Percentiles rank a stretch among this genome's conserved stretches.
phyloP scores from a whole-genome alignment of 2,113 vertebrate species.

The Sebastes schlegelii region DNA sequence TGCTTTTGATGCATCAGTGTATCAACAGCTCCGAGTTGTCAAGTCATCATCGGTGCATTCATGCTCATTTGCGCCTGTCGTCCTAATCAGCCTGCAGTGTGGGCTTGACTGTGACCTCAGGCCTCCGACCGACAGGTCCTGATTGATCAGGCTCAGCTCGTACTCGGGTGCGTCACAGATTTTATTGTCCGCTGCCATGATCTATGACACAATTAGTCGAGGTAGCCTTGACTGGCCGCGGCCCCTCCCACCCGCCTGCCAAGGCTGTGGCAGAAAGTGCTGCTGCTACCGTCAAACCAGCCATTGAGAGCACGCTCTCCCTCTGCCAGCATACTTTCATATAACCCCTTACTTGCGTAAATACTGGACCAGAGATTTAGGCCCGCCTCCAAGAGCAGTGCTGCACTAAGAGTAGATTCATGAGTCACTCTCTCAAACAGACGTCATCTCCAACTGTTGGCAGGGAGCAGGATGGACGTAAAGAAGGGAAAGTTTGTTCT shows the following conservation, averaged over 20 bases:
- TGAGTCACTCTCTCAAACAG: slow-evolving; percentile 82
- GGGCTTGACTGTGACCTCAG: slow-evolving; percentile 53
- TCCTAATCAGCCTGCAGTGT: slow-evolving; percentile 50
- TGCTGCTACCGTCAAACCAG: slow-evolving; percentile 53
- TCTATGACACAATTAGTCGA: slow-evolving; percentile 71
- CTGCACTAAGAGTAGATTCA: slow-evolving; percentile 79
- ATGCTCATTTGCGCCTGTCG: slow-evolving; percentile 45
- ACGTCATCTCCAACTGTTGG: slow-evolving; percentile 78
- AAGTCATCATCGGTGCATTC: slow-evolving; percentile 37
- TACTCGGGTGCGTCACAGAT: slow-evolving; percentile 52
- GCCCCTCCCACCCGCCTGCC: slow-evolving; percentile 59
- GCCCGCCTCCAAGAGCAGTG: slow-evolving; percentile 73
- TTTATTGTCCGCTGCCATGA: slow-evolving; percentile 66
- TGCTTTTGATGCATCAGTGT: slow-evolving; percentile 1
- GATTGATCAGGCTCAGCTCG: slow-evolving; percentile 64
- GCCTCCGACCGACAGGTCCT: slow-evolving; percentile 38
- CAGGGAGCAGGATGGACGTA: slow-evolving; percentile 65
- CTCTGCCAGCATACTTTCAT: slow-evolving; percentile 76
- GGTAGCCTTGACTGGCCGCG: slow-evolving; percentile 62
- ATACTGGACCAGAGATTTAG: slow-evolving; percentile 69
- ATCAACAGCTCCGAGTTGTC: slow-evolving; percentile 24
- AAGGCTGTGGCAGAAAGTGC: slow-evolving; percentile 61
- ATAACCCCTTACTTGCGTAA: slow-evolving; percentile 78
- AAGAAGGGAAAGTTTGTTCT: slow-evolving; percentile 79
- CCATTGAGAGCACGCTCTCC: slow-evolving; percentile 53